Percentiles rank a stretch among this genome's conserved stretches.
phyloP scores from a whole-genome alignment of 2,113 vertebrate genomes.

The Notarius lentiginosus region DNA sequence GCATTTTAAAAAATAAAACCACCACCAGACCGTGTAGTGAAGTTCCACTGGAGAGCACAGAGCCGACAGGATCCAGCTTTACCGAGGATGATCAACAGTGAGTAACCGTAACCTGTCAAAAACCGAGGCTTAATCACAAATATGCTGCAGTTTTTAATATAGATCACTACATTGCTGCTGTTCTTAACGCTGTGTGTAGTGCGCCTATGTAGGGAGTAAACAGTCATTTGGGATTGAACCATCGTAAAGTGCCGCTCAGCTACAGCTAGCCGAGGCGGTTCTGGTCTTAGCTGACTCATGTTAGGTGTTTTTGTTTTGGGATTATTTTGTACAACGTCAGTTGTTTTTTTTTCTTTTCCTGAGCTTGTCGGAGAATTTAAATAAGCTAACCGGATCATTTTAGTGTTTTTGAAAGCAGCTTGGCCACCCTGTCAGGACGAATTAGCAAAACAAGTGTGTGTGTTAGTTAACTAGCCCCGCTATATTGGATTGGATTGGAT shows the following conservation, averaged over 20 bases:
- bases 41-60: conserved; percentile 57
- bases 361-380: not conserved
- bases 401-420: not conserved
- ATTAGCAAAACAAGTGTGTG: not conserved
- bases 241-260: not conserved
- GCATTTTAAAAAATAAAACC: conserved; percentile 78
- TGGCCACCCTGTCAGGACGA: not conserved
- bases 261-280: not conserved
- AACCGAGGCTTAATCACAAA: conserved; percentile 46
- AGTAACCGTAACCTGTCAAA: conserved; percentile 56
- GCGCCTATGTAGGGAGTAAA: not conserved
- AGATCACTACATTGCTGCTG: not conserved
- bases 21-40: conserved; percentile 59
- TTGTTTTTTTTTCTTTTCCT: too few species aligned
- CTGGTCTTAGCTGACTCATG: conserved; percentile 1
- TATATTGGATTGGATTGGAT: not conserved
- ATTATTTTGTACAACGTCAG: not conserved
- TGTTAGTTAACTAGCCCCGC: not conserved
- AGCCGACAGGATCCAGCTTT: conserved; percentile 57
- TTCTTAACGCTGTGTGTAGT: not conserved
- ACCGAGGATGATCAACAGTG: conserved; percentile 75
- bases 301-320: not conserved
- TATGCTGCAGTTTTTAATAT: too few species aligned
- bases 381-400: not conserved
- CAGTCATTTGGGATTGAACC: conserved; percentile 1